Evolutionary conservation across 2,113 vertebrate genomes (phyloP).

Genomic region (Chauna torquata): DNA sequence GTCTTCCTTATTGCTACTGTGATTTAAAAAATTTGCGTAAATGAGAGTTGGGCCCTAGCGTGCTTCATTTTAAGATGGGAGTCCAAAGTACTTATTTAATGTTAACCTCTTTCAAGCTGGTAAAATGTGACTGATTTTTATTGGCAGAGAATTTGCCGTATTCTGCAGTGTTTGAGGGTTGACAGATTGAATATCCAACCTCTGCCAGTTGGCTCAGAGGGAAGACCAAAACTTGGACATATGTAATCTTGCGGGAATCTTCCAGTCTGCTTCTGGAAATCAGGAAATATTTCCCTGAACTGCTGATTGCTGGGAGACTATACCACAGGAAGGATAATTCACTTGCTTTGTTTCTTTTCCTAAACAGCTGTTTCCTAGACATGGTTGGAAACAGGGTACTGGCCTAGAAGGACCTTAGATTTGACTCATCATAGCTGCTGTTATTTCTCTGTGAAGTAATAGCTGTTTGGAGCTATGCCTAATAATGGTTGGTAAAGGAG

Average conservation of each 20-base stretch:
- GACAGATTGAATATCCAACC: not conserved
- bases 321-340: conserved; percentile 8
- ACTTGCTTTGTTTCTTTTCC: conserved; percentile 29
- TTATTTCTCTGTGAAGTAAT: not conserved
- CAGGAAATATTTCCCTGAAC: conserved; percentile 19
- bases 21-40: not conserved
- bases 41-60: not conserved
- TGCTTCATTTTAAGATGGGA: not conserved
- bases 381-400: not conserved
- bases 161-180: not conserved
- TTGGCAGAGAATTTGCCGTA: not conserved
- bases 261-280: conserved; percentile 34
- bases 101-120: not conserved
- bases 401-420: not conserved
- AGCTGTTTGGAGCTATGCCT: not conserved
- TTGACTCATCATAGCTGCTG: not conserved
- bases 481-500: not conserved
- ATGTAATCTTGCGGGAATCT: conserved; percentile 26
- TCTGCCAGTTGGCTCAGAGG: conserved; percentile 17
- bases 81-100: not conserved
- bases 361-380: conserved; percentile 53
- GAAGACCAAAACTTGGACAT: not conserved
- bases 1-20: not conserved
- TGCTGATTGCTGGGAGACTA: conserved; percentile 30
- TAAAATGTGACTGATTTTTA: not conserved